Percentiles rank a stretch among this genome's conserved stretches.
phyloP scores from a whole-genome alignment of 2,797 vertebrate species.

The Pseudochirops corinnae region DNA sequence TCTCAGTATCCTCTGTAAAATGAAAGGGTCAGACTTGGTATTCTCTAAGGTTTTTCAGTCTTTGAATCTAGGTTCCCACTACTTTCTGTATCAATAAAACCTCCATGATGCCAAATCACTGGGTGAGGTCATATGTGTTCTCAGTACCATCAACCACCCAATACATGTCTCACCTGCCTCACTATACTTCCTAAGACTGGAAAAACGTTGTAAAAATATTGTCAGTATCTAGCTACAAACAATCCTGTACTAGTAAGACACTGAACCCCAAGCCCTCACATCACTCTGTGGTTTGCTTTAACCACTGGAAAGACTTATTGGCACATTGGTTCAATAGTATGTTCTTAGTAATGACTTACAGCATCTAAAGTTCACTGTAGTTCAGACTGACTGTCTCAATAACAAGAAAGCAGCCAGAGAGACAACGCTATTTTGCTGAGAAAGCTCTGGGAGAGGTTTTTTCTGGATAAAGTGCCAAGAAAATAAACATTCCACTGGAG shows the following conservation, averaged over 20 bases:
- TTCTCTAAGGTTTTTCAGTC: neutral
- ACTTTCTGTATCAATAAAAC: neutral
- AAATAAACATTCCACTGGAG: neutral
- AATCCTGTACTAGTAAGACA: neutral
- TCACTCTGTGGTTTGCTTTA: neutral
- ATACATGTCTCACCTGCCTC: neutral
- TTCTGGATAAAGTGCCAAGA: neutral
- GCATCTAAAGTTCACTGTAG: neutral
- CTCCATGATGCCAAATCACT: neutral
- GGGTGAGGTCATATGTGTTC: neutral
- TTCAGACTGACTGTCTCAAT: neutral
- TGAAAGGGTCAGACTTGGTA: neutral
- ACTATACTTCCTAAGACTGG: neutral
- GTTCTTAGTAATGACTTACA: neutral
- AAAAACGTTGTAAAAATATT: neutral
- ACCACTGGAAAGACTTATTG: neutral
- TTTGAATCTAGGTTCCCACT: neutral
- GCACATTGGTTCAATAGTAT: neutral
- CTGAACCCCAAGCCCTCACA: neutral
- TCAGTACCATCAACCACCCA: neutral
- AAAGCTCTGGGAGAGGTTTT: neutral
- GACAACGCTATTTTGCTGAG: neutral
- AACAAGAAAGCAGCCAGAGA: neutral
- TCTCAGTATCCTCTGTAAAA: neutral
- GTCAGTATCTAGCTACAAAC: neutral